These are phyloP conservation scores for Phylloscopus trochilus DNA, from an alignment of 2,113 vertebrate genomes.

Conservation along the genomic window DNA sequence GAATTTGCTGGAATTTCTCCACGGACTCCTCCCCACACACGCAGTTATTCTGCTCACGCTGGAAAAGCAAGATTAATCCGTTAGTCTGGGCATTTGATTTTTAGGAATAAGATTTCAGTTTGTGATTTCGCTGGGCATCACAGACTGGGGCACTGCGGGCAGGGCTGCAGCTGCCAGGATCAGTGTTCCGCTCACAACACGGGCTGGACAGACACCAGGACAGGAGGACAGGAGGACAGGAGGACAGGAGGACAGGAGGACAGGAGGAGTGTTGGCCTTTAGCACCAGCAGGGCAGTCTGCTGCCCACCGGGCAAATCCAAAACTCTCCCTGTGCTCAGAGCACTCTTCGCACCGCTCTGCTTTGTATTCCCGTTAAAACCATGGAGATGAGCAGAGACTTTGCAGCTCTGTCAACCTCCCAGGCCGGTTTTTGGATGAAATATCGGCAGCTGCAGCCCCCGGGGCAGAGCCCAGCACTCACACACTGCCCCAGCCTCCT, in stretches of 20 bases:
- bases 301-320: not conserved
- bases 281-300: accelerated
- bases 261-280: not conserved
- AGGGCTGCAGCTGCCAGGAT: not conserved
- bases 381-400: not conserved
- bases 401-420: not conserved
- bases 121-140: not conserved
- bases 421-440: not conserved
- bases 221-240: too few relatives aligned
- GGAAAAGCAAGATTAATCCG: not conserved
- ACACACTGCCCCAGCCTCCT: conserved; percentile 68
- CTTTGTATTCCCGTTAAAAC: not conserved
- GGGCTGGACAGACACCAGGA: accelerated
- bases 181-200: not conserved
- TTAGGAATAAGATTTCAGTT: not conserved
- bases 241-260: too few relatives aligned
- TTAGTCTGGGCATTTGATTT: not conserved
- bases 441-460: not conserved
- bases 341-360: accelerated
- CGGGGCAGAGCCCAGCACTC: not conserved
- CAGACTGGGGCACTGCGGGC: not conserved
- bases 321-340: not conserved
- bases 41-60: conserved; percentile 39
- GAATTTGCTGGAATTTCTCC: conserved; percentile 52
- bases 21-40: conserved; percentile 54